These are phyloP conservation scores for Patella ulyssiponensis DNA, from an alignment of 2,888 invertebrate genomes.

Conservation along the genomic window DNA sequence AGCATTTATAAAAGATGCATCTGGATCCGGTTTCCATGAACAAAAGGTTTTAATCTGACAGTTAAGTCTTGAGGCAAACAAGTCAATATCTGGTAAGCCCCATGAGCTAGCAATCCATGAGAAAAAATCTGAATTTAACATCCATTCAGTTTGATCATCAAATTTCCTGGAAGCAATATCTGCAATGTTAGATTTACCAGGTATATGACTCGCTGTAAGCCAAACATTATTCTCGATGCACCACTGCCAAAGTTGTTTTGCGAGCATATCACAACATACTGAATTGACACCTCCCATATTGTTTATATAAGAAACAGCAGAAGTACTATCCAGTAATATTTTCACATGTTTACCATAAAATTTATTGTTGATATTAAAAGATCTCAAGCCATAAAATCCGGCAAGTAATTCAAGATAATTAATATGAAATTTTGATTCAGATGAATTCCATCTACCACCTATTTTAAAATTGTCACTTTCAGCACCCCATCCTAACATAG, in stretches of 20 bases:
- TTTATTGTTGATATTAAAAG: neutral
- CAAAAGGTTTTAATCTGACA: too few relatives aligned
- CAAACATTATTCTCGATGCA: neutral
- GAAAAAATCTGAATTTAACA: too few relatives aligned
- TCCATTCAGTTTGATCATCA: too few relatives aligned
- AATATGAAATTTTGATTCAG: neutral
- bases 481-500: conserved; percentile 2
- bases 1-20: too few relatives aligned
- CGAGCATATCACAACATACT: neutral
- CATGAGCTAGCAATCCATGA: too few relatives aligned
- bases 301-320: too few relatives aligned
- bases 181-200: neutral
- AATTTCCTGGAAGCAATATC: conserved; percentile 1
- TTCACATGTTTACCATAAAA: conserved; percentile 6
- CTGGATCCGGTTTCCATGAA: too few relatives aligned
- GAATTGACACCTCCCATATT: too few relatives aligned
- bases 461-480: neutral
- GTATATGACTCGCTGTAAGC: conserved; percentile 5
- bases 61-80: too few relatives aligned
- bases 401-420: conserved; percentile 10
- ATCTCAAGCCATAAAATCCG: conserved; percentile 5
- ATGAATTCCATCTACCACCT: neutral
- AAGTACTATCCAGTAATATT: conserved; percentile 6
- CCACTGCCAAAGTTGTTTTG: neutral
- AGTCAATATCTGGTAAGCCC: too few relatives aligned